phyloP scores from a whole-genome alignment of 2,888 invertebrate genomes.

The Cephalotes varians region DNA sequence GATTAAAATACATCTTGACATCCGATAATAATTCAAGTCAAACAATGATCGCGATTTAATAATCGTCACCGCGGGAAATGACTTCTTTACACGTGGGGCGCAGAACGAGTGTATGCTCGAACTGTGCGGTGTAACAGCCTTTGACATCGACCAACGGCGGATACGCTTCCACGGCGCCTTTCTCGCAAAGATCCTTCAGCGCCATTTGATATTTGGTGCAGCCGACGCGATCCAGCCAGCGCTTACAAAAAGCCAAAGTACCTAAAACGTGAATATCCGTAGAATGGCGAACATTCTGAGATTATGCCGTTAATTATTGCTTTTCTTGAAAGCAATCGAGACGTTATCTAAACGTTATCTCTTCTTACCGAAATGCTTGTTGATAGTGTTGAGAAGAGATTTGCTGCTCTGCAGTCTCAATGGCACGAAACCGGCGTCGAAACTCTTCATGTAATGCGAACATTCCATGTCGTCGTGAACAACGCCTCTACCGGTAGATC shows the following conservation, averaged over 20 bases:
- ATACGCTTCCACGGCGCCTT: constrained; percentile 98
- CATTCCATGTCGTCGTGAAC: constrained; percentile 99
- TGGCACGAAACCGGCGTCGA: constrained; percentile 96
- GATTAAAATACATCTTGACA: constrained; percentile 47
- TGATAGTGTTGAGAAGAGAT: constrained; percentile 95
- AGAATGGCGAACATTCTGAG: neutral
- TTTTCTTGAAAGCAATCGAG: neutral
- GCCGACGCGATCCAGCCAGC: constrained; percentile 99
- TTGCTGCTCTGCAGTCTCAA: constrained; percentile 97
- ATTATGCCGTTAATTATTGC: neutral
- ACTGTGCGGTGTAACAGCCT: constrained; percentile 99
- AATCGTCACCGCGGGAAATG: constrained; percentile 98
- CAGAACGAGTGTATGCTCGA: constrained; percentile 98
- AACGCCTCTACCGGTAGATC: constrained; percentile 97
- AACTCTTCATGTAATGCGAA: constrained; percentile 99
- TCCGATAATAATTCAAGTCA: constrained; percentile 35
- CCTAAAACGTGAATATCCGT: constrained; percentile 71
- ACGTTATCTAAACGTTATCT: no score
- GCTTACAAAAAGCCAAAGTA: constrained; percentile 99
- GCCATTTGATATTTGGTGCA: constrained; percentile 99
- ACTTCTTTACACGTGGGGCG: constrained; percentile 99
- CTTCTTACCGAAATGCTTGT: constrained; percentile 94
- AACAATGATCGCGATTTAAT: constrained; percentile 87
- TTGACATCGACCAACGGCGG: constrained; percentile 99
- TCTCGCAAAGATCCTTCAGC: constrained; percentile 98